Evolutionary conservation across 1,140 invertebrate species (phyloP), one percentile per base, ranked within the genome.

Genomic region (Scaptomyza pallida): DNA sequence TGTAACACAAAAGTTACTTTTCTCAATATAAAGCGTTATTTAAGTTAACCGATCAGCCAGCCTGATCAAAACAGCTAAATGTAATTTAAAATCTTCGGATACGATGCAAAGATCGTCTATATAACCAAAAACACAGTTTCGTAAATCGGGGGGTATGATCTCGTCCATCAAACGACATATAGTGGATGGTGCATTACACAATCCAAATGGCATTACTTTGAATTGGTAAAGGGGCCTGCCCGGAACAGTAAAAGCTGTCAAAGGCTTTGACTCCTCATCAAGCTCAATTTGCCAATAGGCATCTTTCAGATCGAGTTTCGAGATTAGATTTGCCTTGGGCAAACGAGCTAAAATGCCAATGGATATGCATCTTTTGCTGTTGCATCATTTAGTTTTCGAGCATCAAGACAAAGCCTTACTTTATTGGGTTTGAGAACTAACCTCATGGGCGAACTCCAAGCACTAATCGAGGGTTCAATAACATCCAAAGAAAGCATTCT

Each of bases 221-320:
- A 35, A n/a, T 12, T 35, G 33, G 33, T 35, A 35, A 35, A 35
- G 33, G 9, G n/a, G n/a, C n/a, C n/a, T 35, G 3, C 33, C 33
- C 0, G 10, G 33, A 2, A 35, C 92, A 3, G 90, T 89, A 67
- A 93, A 93, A 1, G 92, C 92, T 0, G 92, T 93, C 44, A 92
- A 92, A 41, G 83, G 67, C 48, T 70, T 78, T 12, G 72, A 79
- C 9, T 69, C 54, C 5, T 72, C 23, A 1, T 55, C 67, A 2
- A 92, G 16, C 0, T 74, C 75, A 12, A 92, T 78, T 57, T 92
- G 89, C 78, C 78, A 89, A 57, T 75, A 91, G 0, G 79, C 89
- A 33, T 82, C 74, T 67, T 85, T 90, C 10, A 91, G 62, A 67
- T 91, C 79, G 3, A 91, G 13, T 6, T 83, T 85, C 33, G 82